Percentiles rank a stretch among this genome's conserved stretches.
phyloP scores from a whole-genome alignment of 2,888 invertebrate species.

The Nudaria mundana region DNA sequence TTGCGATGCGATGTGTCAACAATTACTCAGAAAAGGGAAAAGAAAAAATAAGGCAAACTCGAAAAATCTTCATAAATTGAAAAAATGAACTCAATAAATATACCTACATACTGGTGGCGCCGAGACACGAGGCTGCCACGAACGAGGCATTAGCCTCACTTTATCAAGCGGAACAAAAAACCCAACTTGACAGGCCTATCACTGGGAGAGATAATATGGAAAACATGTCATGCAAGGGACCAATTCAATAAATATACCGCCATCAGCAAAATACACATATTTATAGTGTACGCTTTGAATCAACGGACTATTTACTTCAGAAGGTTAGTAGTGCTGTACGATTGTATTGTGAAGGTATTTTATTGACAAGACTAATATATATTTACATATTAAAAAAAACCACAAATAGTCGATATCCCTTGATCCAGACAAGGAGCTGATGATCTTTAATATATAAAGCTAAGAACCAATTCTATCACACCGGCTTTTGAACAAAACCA shows the following conservation, averaged over 20 bases:
- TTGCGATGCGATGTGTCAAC: neutral
- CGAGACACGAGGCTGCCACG: neutral
- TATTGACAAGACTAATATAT: too few species aligned
- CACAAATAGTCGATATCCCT: too few species aligned
- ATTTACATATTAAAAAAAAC: too few species aligned
- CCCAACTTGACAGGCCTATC: conserved; percentile 8
- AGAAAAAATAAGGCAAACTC: neutral
- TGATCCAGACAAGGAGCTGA: too few species aligned
- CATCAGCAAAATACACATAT: neutral
- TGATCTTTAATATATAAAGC: too few species aligned
- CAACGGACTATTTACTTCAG: too few species aligned
- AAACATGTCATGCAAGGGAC: conserved; percentile 12
- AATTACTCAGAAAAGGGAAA: neutral
- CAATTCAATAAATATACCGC: conserved; percentile 19
- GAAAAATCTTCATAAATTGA: conserved; percentile 5
- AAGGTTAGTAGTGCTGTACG: too few species aligned
- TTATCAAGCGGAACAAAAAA: conserved; percentile 9
- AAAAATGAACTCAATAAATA: conserved; percentile 7
- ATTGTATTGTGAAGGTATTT: too few species aligned
- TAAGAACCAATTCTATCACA: too few species aligned
- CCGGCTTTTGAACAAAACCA: too few species aligned
- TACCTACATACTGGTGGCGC: conserved; percentile 1
- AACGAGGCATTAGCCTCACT: conserved; percentile 11
- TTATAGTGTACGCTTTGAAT: too few species aligned
- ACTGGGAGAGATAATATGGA: conserved; percentile 4